These are phyloP conservation scores for Caracal caracal DNA, from an alignment of 2,113 vertebrate genomes.

Conservation along the genomic window DNA sequence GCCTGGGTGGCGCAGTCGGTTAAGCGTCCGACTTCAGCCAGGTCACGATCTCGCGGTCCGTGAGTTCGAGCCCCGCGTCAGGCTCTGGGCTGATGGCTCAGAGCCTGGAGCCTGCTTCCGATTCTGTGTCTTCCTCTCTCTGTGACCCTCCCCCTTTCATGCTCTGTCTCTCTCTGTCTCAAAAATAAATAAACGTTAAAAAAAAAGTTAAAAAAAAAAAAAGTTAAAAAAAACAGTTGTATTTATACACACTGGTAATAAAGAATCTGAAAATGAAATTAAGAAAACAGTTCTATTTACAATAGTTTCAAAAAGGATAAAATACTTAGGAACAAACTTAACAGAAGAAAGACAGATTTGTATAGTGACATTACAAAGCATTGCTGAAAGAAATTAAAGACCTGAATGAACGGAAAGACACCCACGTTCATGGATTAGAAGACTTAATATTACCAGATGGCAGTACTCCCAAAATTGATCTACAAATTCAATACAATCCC, in stretches of 20 bases:
- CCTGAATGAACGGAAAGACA: background rate
- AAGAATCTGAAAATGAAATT: background rate
- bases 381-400: background rate
- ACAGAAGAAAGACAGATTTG: background rate
- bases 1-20: too few relatives aligned
- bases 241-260: background rate
- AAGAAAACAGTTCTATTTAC: constrained; percentile 12
- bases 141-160: too few relatives aligned
- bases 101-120: too few relatives aligned
- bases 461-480: background rate
- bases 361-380: background rate
- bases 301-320: constrained; percentile 10
- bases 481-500: background rate
- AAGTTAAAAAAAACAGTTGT: background rate
- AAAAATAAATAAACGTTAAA: too few relatives aligned
- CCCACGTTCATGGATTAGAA: background rate
- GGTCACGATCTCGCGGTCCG: too few relatives aligned
- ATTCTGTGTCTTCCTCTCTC: too few relatives aligned
- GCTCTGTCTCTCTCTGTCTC: too few relatives aligned
- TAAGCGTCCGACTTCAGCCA: too few relatives aligned
- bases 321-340: background rate
- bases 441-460: background rate
- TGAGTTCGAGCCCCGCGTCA: too few relatives aligned
- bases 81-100: too few relatives aligned
- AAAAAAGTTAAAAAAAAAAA: too few relatives aligned